Evolutionary conservation across 2,888 invertebrate species (phyloP), one percentile per base, ranked within the genome.

Genomic region (Noctua fimbriata): DNA sequence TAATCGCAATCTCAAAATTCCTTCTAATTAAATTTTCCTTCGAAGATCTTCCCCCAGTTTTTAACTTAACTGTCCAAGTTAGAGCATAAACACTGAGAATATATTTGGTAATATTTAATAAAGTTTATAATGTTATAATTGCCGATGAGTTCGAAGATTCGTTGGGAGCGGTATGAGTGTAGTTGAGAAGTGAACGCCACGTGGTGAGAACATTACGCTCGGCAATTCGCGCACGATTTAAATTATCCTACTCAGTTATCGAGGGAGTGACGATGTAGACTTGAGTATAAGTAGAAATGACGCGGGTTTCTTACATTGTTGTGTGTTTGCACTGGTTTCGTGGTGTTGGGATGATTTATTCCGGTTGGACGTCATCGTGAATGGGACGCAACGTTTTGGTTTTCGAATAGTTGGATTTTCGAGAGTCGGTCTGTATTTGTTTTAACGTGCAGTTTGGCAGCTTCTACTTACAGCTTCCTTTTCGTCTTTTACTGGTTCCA

Each of bases 211-310:
- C 95, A 95, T 96, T 95, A 96, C 92, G 93, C 90, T 92, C 89
- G 88, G 91, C 94, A 95, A 95, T 96, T 96, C 95, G 96, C 95
- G 96, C 93, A 93, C 96, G 95, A 96, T 96, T 96, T 95, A 96
- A 96, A 96, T 96, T 96, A 96, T 96, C 96, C 96, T 94, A 92
- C 94, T 93, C 94, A 91, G 92, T 96, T 96, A 96, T 96, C 94
- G 90, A 92, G 94, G 94, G 94, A 95, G 92, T 94, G 94, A 94
- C 93, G 95, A 75, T 69, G 86, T 83, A 93, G 93, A 90, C 60
- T 60, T 87, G 81, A 28, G 69, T 78, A 91, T 72, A 69, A 58
- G 67, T 88, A 92, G 93, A 93, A 44, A 69, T 83, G 86, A 70
- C 84, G 78, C 63, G 47, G 12, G 14, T 49, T 79, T 44, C 47